These are phyloP conservation scores for Rotaria macrura DNA, from an alignment of 2,888 invertebrate species.

Conservation along the genomic window DNA sequence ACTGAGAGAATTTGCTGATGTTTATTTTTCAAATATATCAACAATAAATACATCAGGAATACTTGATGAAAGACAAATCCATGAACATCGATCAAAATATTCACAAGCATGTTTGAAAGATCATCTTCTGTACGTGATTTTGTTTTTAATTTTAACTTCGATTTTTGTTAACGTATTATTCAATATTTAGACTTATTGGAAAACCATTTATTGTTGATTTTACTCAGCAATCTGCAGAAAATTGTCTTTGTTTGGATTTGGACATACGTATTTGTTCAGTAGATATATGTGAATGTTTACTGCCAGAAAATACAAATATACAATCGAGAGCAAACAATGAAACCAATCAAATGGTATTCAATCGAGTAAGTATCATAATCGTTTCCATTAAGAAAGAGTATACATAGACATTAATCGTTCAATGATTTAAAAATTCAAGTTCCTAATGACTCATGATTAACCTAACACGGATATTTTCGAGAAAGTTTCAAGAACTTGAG, in stretches of 20 bases:
- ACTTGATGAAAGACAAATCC: background rate
- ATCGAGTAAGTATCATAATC: background rate
- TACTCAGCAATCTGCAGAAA: constrained; percentile 13
- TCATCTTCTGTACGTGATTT: constrained; percentile 3
- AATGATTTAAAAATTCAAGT: too few relatives aligned
- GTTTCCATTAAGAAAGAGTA: too few relatives aligned
- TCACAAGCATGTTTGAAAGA: background rate
- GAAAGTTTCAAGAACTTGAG: too few relatives aligned
- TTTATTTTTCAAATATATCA: constrained; percentile 3
- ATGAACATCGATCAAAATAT: constrained; percentile 6
- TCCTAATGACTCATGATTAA: too few relatives aligned
- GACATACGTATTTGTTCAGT: background rate
- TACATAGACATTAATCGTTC: too few relatives aligned
- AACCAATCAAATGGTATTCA: background rate
- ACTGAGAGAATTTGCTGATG: background rate
- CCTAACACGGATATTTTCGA: too few relatives aligned
- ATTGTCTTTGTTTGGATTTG: constrained; percentile 2
- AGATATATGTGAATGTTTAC: constrained; percentile 16
- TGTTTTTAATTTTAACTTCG: background rate
- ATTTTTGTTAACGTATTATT: background rate
- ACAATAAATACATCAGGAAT: constrained; percentile 9
- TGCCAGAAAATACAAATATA: background rate
- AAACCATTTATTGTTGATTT: constrained; percentile 10
- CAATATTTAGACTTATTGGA: background rate
- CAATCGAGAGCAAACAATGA: background rate